Conservation (phyloP, 37 sponge, comb jelly and placozoan species). For the Theonella swinhoei region DNA sequence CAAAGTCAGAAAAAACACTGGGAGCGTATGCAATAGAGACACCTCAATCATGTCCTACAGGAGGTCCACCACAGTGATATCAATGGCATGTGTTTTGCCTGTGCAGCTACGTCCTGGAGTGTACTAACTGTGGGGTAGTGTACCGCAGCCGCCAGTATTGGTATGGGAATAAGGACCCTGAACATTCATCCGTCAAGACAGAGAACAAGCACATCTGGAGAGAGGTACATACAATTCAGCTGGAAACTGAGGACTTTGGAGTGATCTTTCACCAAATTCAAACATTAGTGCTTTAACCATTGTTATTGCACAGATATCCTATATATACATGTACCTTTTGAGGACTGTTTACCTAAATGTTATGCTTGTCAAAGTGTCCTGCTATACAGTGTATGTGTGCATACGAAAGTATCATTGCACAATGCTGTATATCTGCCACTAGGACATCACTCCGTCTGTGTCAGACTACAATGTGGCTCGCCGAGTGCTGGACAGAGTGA, state of each 20-base stretch:
- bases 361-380: neutral
- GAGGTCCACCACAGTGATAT: neutral
- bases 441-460: no score
- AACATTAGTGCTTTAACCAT: neutral
- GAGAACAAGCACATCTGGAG: slow-evolving; percentile 92
- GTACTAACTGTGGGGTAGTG: slow-evolving; percentile 86
- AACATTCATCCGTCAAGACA: slow-evolving; percentile 69
- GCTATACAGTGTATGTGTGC: no score
- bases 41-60: no score
- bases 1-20: no score
- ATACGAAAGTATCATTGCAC: no score
- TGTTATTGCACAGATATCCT: neutral
- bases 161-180: slow-evolving; percentile 89
- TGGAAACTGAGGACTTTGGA: neutral
- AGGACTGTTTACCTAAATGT: neutral
- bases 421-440: no score
- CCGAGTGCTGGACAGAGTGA: slow-evolving; percentile 73
- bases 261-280: neutral
- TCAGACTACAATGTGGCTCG: slow-evolving; percentile 64
- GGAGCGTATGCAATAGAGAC: no score
- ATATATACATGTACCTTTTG: neutral
- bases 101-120: slow-evolving; percentile 87
- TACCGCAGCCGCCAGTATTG: slow-evolving; percentile 92
- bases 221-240: slow-evolving; percentile 76
- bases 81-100: neutral